Evolutionary conservation across 2,888 invertebrate species (phyloP), one percentile per base, ranked within the genome.

Genomic region (Athripsodes cinereus): DNA sequence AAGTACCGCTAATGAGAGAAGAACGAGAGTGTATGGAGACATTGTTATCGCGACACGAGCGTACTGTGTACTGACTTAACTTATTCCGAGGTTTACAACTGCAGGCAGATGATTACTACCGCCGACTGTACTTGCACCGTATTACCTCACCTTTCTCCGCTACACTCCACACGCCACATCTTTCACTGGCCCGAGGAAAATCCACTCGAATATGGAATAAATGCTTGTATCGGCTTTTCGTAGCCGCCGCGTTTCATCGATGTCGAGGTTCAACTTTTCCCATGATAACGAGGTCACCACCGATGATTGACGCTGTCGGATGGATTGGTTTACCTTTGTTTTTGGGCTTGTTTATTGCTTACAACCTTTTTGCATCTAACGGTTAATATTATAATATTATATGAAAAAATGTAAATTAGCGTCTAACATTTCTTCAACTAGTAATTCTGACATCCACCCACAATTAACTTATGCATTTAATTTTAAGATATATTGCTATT

Each of bases 1-100:
- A 73, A 75, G 74, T 75, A 75, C 71, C 72, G 72, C 74, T 74
- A 40, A 16, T 40, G 74, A 74, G 74, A 72, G 72, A 72, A 72
- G 70, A 75, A 76, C 22, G 60, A 58, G 44, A 76, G 76, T 31
- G 64, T 54, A 44, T 63, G 59, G 47, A 78, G 78, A 72, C 76
- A 75, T 70, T 40, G 40, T 40, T 40, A 40, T 40, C 40, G 13
- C 40, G 40, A 40, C 40, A 40, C 40, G 40, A 40, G 40, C 40
- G 40, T 40, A 40, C 40, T 40, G 40, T n/a, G 40, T 40, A 40
- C 40, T 40, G 40, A 40, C 40, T 40, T 40, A 13, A 40, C 40
- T 40, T 40, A 13, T 16, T 2, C 40, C 40, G 40, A 16, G 40
- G 40, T 70, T 19, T 21, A 40, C 52, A 48, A 49, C 49, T 22